Conservation (phyloP, 2,888 invertebrate species). For the Caenorhabditis sp. region DNA sequence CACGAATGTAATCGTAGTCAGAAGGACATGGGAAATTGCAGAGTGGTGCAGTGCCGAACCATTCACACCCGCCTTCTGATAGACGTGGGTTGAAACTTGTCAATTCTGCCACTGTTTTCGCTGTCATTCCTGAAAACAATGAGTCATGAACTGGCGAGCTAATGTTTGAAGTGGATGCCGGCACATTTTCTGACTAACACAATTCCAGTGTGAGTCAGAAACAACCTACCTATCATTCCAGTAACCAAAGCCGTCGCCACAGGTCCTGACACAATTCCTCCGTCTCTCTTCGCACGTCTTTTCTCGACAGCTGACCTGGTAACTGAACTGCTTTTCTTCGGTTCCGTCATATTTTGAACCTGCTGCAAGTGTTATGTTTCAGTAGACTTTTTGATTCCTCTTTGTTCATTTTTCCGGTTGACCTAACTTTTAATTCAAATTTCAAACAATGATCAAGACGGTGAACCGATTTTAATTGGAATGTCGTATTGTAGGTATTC, state of each 20-base stretch:
- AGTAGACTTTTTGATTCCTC: neutral
- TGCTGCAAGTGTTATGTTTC: conserved; percentile 25
- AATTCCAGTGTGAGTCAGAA: neutral
- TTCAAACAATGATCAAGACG: neutral
- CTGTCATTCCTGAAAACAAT: conserved; percentile 78
- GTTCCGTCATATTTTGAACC: conserved; percentile 47
- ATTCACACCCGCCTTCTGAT: conserved; percentile 76
- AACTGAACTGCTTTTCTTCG: conserved; percentile 38
- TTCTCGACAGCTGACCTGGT: conserved; percentile 48
- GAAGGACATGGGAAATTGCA: conserved; percentile 81
- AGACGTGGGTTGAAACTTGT: conserved; percentile 74
- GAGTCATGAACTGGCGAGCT: conserved; percentile 1
- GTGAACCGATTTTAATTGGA: neutral
- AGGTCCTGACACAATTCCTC: conserved; percentile 76
- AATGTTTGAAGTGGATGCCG: neutral
- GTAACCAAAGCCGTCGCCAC: conserved; percentile 79
- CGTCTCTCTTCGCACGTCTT: conserved; percentile 70
- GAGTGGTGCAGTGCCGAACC: conserved; percentile 81
- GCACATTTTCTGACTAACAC: neutral
- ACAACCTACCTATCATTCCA: conserved; percentile 79
- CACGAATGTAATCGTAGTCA: conserved; percentile 79
- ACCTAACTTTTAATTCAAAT: neutral
- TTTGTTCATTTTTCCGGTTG: conserved; percentile 11
- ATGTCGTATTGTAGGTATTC: conserved; percentile 3
- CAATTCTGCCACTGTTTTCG: conserved; percentile 76